Percentiles rank a stretch among this genome's conserved stretches.
phyloP scores from a whole-genome alignment of 2,797 vertebrate genomes.

The Prunella strophiata region DNA sequence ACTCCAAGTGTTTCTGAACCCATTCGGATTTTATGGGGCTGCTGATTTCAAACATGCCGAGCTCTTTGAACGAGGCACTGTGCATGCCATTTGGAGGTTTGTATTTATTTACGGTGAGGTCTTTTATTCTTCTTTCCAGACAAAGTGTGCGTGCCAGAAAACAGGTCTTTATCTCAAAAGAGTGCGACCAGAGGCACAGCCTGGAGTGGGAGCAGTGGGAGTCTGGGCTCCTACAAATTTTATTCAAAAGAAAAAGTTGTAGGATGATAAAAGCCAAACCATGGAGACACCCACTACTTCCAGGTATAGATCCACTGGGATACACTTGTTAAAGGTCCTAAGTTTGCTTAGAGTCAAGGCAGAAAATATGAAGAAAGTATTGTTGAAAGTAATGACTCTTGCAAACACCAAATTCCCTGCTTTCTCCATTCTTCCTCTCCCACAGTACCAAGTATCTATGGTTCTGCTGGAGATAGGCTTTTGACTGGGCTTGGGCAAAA shows the following conservation, averaged over 20 bases:
- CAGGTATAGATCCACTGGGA: background rate
- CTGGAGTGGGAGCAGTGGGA: background rate
- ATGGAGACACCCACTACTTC: background rate
- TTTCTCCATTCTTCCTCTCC: background rate
- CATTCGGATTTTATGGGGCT: constrained; percentile 35
- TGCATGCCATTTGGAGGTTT: constrained; percentile 21
- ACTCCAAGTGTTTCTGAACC: constrained; percentile 34
- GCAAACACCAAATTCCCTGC: background rate
- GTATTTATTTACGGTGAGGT: constrained; percentile 1
- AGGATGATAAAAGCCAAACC: background rate
- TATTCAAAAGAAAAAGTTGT: background rate
- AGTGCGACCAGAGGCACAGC: background rate
- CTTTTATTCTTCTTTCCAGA: constrained; percentile 28
- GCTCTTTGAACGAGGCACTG: constrained; percentile 33
- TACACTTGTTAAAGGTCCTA: background rate
- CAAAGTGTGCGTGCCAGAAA: background rate
- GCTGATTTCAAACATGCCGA: constrained; percentile 62
- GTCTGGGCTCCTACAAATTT: background rate
- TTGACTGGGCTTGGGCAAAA: background rate
- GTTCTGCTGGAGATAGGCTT: background rate
- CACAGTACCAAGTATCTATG: rapidly evolving
- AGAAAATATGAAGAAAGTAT: background rate
- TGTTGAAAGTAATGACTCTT: background rate
- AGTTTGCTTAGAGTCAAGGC: background rate
- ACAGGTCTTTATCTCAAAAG: background rate